These are phyloP conservation scores for Merluccius polli DNA, from an alignment of 2,797 vertebrate species.

Conservation along the genomic window DNA sequence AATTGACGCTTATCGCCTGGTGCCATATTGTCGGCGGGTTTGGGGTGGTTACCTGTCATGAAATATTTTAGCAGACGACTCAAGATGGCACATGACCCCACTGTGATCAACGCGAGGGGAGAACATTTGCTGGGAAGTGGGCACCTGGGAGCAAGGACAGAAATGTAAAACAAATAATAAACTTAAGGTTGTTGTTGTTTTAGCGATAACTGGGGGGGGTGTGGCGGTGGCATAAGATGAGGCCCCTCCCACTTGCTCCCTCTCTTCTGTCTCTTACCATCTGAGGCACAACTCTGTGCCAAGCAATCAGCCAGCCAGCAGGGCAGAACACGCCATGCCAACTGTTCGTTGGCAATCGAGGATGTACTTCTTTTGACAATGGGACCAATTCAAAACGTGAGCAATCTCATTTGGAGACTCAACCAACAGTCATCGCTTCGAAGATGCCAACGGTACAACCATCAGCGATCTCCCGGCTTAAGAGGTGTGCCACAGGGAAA, in stretches of 20 bases:
- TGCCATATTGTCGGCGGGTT: conserved; percentile 19
- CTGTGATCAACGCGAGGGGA: conserved; percentile 27
- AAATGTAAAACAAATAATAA: conserved; percentile 42
- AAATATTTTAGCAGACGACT: conserved; percentile 38
- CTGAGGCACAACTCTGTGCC: conserved; percentile 67
- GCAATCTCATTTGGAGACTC: conserved; percentile 42
- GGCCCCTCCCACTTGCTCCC: conserved; percentile 52
- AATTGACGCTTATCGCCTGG: conserved; percentile 34
- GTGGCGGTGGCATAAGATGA: conserved; percentile 54
- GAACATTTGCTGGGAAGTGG: conserved; percentile 13
- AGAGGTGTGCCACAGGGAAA: conserved; percentile 73
- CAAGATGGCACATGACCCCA: conserved; percentile 37
- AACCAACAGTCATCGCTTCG: conserved; percentile 41
- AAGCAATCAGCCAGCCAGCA: conserved; percentile 70
- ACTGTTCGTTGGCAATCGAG: conserved; percentile 57
- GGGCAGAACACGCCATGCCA: conserved; percentile 77
- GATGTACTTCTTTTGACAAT: conserved; percentile 49
- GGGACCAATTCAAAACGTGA: conserved; percentile 22
- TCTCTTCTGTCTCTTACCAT: conserved; percentile 60
- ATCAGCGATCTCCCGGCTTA: conserved; percentile 40
- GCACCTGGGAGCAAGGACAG: conserved; percentile 34
- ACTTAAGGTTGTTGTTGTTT: conserved; percentile 64
- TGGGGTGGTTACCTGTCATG: conserved; percentile 17
- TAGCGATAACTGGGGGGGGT: conserved; percentile 38
- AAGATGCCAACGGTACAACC: conserved; percentile 51